A percentile compares a stretch with the other conserved stretches of the same genome.
Conservation (phyloP, 1,140 invertebrate species). For the Harpegnathos saltator region DNA sequence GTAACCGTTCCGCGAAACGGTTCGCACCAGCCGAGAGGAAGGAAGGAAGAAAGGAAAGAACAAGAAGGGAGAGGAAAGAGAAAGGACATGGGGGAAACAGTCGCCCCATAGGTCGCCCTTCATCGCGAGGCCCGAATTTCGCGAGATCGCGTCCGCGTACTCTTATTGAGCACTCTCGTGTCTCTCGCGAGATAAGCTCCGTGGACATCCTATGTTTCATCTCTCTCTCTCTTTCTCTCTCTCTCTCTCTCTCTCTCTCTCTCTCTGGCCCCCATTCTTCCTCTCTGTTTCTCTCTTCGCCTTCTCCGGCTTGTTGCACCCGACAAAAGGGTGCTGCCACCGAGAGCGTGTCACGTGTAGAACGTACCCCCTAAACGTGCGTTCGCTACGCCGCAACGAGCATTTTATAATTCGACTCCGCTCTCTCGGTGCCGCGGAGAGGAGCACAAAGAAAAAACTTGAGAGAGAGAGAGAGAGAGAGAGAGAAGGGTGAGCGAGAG, state of each 20-base stretch:
- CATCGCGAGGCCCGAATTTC: slow-evolving; percentile 16
- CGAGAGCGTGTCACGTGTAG: slow-evolving; percentile 27
- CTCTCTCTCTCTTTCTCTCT: slow-evolving; percentile 9
- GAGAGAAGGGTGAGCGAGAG: slow-evolving; percentile 11
- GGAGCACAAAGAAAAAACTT: slow-evolving; percentile 43
- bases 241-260: slow-evolving; percentile 30
- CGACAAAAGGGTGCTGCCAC: neutral
- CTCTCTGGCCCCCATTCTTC: slow-evolving; percentile 6
- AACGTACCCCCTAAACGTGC: slow-evolving; percentile 44
- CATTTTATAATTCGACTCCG: slow-evolving; percentile 10
- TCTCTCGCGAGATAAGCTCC: slow-evolving; percentile 65
- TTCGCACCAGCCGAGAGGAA: slow-evolving; percentile 36
- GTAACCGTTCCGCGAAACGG: slow-evolving; percentile 63
- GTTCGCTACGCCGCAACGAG: neutral
- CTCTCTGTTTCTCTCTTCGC: neutral
- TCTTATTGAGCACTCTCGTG: slow-evolving; percentile 1
- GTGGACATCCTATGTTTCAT: slow-evolving; percentile 69
- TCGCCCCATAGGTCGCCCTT: neutral
- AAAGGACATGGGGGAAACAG: neutral
- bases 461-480: neutral
- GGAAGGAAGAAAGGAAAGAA: slow-evolving; percentile 22
- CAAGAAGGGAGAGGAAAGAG: neutral
- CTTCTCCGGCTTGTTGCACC: neutral
- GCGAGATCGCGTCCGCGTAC: neutral
- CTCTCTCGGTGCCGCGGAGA: slow-evolving; percentile 63